Evolutionary conservation across 2,113 vertebrate species (phyloP), one percentile per base, ranked within the genome.

Genomic region (Odontesthes bonariensis): DNA sequence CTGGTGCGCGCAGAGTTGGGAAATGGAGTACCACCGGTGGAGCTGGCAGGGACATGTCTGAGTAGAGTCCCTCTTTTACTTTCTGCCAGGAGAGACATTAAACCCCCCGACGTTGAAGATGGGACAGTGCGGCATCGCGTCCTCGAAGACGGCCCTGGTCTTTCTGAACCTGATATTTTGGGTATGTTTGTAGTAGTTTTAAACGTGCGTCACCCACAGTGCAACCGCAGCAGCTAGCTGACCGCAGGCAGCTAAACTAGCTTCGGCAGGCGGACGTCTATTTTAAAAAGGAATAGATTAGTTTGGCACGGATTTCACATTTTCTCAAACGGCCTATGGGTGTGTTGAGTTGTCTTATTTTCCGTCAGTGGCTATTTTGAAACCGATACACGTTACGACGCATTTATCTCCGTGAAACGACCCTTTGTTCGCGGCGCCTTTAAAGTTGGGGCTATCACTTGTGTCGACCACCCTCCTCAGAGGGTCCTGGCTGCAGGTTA

Each of bases 151-250:
- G 12, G 96, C 97, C 51, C 89, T 99, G 71, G 96, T 98, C 51
- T 99, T 99, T 69, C 94, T 98, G 49, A 99, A 98, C 90, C 95
- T 99, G 47, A 97, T 98, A 77, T 99, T 98, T 81, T 98, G 97
- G 97, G 97, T 98, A 89, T 95, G 96, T 71, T 83, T 67, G 1
- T 38, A 19, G 19, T 23, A 1, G 47, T 70, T 69, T 78, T 9
- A 13, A 7, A 38, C 47, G 64, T 65, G 85, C 85, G 86, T 86
- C 85, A 84, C 20, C 49, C 23, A 72, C 14, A 49, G 7, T 56
- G 2, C 69, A 27, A 27, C 27, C 27, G 27, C 35, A 7, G 2
- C 56, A 40, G 60, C 57, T 67, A 75, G 64, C 79, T 23, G 51
- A n/a, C 22, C 31, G 40, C 44, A 53, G 63, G 9, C 54, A 74